These are phyloP conservation scores for Struthidea cinerea DNA, from an alignment of 2,113 vertebrate genomes.

Conservation along the genomic window DNA sequence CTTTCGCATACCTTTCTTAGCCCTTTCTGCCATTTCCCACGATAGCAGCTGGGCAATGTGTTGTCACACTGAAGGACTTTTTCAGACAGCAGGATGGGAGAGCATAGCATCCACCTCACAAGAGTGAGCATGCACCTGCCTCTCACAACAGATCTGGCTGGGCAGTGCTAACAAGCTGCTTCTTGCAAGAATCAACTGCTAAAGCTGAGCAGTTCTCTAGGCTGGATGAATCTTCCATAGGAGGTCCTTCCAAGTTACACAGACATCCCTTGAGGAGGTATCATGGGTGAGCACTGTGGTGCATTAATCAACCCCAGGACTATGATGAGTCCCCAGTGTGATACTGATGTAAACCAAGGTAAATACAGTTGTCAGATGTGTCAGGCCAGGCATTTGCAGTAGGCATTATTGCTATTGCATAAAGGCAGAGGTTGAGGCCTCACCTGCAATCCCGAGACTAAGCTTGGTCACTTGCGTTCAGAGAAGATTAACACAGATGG, in stretches of 20 bases:
- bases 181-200: neutral
- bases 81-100: neutral
- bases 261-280: neutral
- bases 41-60: neutral
- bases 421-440: neutral
- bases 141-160: neutral
- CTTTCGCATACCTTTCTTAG: neutral
- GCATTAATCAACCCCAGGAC: neutral
- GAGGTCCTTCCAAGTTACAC: neutral
- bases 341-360: neutral
- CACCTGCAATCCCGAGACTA: accelerated
- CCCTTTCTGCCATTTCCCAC: neutral
- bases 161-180: neutral
- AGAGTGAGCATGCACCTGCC: neutral
- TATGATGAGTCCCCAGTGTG: neutral
- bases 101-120: neutral
- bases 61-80: neutral
- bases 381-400: neutral
- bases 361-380: neutral
- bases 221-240: neutral
- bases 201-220: neutral
- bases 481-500: neutral
- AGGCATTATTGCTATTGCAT: accelerated
- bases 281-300: neutral
- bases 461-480: neutral